Evolutionary conservation across 2,888 invertebrate genomes (phyloP), one percentile per base, ranked within the genome.

Genomic region (Petrolisthes cinctipes): DNA sequence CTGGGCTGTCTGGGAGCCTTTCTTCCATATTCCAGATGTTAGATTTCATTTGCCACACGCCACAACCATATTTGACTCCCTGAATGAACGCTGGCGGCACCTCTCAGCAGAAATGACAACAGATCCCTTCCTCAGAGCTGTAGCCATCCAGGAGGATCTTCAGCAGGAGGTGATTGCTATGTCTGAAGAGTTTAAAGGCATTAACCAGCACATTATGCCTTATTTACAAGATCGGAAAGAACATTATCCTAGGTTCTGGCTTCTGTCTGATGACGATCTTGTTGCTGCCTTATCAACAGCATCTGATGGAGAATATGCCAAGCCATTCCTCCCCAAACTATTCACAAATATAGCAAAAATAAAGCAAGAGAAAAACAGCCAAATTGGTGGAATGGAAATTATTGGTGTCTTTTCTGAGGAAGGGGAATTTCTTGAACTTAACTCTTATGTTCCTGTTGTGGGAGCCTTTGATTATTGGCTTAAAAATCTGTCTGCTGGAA

Each of bases 1-100:
- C n/a, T 89, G 89, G 85, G 75, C 57, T 23, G 80, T 37, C 20
- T 89, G 89, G 89, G 79, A 86, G 14, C 85, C 89, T 5, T 89
- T 90, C 79, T 90, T 90, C 78, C 80, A 81, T 68, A 78, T 86
- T 5, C 23, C 73, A n/a, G 89, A 90, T 71, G 90, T 90, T n/a
- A 86, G 89, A 56, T 76, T 85, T 14, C 82, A 89, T 57, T 61
- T 90, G 37, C 7, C 79, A 7, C 61, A 89, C 14, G 83, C 86
- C 3, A 83, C 89, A 11, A 56, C 87, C 7, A 17, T 83, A 51
- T 90, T 88, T 78, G 90, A 90, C 68, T 61, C 89, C 2, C 71
- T 89, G 23, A 86, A 89, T 53, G 86, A 83, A 4, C 23, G 86
- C 17, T 89, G 89, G 89, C 57, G 68, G 6, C 76, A 73, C 51